Base-by-base conservation (phyloP, 2,888 invertebrate genomes). In the Cheilosia pagana region DNA sequence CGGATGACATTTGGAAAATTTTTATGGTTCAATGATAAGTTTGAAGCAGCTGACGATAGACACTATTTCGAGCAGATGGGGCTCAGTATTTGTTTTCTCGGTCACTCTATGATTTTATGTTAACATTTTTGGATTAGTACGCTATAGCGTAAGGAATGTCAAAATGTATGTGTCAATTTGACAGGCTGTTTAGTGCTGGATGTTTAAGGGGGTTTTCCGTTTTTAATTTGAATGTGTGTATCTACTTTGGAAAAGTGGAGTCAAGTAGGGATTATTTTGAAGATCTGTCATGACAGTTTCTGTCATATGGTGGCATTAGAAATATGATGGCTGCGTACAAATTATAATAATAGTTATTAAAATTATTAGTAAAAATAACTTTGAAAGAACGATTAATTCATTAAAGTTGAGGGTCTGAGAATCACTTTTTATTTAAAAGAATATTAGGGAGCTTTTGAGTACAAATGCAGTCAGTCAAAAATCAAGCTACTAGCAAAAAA, bases 141-240 rank as follows among this genome's bases (percentile, higher is more conserved):
- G 28, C 28, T 23, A 31, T 48, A 12, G 35, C 2, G 57, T 43
- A 45, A 70, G 57, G 45, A 57, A 48, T 12, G 59, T 59, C 39
- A 71, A 50, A 50, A 19, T 41, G 28, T 50, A 41, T 50, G 41
- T 23, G 52, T 50, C 35, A 35, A 52, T 50, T 50, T 52, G 35
- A 65, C 23, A 39, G 23, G n/a, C 41, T 62, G 43, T 45, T 62
- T 5, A 41, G n/a, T 35, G 12, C 35, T 35, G 43, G 5, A 43
- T 43, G 7, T 35, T 35, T 12, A 12, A 3, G 35, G 12, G 12
- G 35, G 35, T 12, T 35, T 35, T 35, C 41, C 5, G 14, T 1
- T n/a, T 7, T 16, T 1, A 16, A 43, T 16, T 43, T 8, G 8
- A 28, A n/a, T n/a, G 1, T 5, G 5, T 23, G 6, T 41, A 14